Conservation (phyloP, 2,113 vertebrate genomes). For the Myxocyprinus asiaticus region DNA sequence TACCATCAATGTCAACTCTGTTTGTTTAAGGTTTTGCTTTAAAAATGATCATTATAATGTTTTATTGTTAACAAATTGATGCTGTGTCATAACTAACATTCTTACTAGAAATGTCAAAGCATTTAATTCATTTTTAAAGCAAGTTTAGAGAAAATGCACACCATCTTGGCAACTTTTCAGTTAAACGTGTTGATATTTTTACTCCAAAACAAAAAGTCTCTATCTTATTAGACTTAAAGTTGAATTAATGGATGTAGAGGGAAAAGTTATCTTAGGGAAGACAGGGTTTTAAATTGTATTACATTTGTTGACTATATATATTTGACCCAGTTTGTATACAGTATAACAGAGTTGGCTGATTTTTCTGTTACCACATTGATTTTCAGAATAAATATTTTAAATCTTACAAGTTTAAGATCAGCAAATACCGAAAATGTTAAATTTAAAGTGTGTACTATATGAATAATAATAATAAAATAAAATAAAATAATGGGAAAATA, state of each 20-base stretch:
- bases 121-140: no score
- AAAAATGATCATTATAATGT: neutral
- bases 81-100: neutral
- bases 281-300: neutral
- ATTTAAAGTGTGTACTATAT: no score
- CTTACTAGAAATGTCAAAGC: neutral
- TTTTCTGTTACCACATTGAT: no score
- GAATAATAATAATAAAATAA: no score
- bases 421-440: no score
- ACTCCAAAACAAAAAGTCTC: neutral
- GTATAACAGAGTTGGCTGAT: no score
- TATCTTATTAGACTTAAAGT: neutral
- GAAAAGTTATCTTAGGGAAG: neutral
- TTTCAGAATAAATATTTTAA: no score
- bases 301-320: neutral
- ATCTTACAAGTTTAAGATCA: no score
- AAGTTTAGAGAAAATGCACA: no score
- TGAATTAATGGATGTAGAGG: neutral
- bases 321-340: neutral
- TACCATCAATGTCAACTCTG: no score
- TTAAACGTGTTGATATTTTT: neutral
- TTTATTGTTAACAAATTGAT: neutral
- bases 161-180: neutral
- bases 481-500: no score
- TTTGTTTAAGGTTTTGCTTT: no score